phyloP scores from a whole-genome alignment of 2,797 vertebrate genomes.

The Poliocrania exsul region DNA sequence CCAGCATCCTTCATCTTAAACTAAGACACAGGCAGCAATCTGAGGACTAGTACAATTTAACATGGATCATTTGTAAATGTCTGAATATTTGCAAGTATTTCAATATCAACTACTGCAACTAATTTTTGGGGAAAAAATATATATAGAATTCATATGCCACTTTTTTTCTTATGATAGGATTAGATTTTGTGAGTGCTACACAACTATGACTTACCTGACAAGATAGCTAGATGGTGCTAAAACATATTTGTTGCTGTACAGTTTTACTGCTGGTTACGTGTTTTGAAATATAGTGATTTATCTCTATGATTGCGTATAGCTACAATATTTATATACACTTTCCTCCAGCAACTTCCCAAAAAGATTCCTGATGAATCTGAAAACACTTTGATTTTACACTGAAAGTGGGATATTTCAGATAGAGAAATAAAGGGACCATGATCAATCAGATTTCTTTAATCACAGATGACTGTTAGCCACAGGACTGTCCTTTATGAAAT shows the following conservation, averaged over 20 bases:
- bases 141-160: fast-evolving
- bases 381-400: neutral
- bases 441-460: neutral
- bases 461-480: neutral
- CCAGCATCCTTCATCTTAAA: neutral
- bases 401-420: neutral
- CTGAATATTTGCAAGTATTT: neutral
- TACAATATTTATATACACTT: neutral
- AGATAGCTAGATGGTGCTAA: constrained; percentile 66
- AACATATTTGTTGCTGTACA: constrained; percentile 19
- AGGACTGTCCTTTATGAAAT: neutral
- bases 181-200: neutral
- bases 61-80: neutral
- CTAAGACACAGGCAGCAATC: neutral
- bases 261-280: neutral
- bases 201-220: neutral
- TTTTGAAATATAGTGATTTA: neutral
- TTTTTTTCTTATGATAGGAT: neutral
- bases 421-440: neutral
- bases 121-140: neutral
- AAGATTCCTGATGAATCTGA: neutral
- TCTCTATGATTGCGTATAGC: neutral
- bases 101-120: neutral
- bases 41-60: neutral
- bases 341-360: neutral